These are phyloP conservation scores for Myiagra hebetior DNA, from an alignment of 2,113 vertebrate species.

Conservation along the genomic window DNA sequence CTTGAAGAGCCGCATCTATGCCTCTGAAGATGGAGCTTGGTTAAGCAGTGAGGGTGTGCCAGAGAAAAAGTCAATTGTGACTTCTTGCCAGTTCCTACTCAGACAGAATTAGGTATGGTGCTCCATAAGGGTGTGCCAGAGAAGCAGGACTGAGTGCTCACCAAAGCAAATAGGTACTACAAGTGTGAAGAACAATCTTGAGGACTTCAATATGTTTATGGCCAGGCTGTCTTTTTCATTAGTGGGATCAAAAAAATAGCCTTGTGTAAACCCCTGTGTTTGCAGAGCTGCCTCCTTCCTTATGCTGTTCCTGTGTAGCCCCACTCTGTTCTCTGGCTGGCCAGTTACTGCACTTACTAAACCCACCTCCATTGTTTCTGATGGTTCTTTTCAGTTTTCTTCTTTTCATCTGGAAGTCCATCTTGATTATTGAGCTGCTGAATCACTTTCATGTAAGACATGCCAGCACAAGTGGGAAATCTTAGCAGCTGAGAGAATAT, in stretches of 20 bases:
- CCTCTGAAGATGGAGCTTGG: background rate
- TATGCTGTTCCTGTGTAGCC: background rate
- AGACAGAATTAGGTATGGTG: background rate
- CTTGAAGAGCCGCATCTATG: background rate
- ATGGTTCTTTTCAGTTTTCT: background rate
- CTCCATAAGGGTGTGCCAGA: background rate
- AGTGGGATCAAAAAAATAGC: background rate
- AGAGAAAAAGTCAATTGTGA: background rate
- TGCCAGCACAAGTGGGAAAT: background rate
- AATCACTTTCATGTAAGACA: background rate
- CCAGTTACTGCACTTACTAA: background rate
- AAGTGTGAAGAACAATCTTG: background rate
- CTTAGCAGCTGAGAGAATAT: background rate
- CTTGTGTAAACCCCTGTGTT: background rate
- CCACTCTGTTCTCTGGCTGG: background rate
- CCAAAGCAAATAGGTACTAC: background rate
- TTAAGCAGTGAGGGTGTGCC: background rate
- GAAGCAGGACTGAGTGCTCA: background rate
- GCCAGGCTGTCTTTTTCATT: background rate
- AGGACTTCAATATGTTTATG: background rate
- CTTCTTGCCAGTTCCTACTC: accelerated
- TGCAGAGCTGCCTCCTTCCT: background rate
- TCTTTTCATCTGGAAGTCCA: background rate
- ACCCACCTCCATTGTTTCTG: background rate
- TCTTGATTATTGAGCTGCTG: background rate